Evolutionary conservation across 2,113 vertebrate species (phyloP).

Genomic region (Edolisoma coerulescens): DNA sequence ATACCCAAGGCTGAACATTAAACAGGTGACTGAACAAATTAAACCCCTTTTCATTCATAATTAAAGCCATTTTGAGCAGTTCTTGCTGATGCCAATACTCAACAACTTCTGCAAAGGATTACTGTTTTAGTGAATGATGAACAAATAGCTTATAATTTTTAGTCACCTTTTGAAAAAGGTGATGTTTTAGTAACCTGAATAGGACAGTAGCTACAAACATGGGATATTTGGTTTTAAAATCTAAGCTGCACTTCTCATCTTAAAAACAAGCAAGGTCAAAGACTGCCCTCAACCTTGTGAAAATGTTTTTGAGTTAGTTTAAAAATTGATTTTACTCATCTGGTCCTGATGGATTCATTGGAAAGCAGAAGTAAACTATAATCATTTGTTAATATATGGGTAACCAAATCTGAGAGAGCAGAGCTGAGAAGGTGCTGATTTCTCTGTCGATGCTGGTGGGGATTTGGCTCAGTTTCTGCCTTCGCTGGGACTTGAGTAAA

Average conservation of each 20-base stretch:
- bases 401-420: background rate
- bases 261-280: background rate
- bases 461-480: conserved; percentile 19
- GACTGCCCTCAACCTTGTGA: background rate
- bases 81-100: background rate
- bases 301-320: background rate
- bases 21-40: background rate
- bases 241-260: background rate
- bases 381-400: background rate
- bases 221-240: background rate
- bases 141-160: background rate
- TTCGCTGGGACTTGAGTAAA: background rate
- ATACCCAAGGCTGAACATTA: background rate
- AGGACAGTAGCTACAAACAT: background rate
- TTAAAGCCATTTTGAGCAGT: background rate
- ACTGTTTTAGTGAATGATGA: background rate
- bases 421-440: background rate
- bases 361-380: background rate
- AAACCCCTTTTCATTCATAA: background rate
- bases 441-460: background rate
- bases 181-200: background rate
- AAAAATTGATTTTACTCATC: background rate
- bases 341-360: background rate
- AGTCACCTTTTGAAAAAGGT: background rate
- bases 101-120: background rate